These are phyloP conservation scores for Bagarius yarrelli DNA, from an alignment of 2,113 vertebrate genomes.

Conservation along the genomic window DNA sequence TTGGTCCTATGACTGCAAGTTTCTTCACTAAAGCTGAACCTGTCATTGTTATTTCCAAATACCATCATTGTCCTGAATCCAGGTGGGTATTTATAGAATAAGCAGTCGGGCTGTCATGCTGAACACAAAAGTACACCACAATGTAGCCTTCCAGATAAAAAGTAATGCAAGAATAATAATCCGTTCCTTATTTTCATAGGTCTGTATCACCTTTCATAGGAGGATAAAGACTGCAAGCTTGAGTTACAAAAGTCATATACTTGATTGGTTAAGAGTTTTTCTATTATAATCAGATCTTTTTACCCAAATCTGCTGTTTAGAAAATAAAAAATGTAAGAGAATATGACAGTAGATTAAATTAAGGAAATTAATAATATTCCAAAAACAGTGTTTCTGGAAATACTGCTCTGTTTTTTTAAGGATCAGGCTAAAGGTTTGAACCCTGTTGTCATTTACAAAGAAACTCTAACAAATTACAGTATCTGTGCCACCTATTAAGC, in stretches of 20 bases:
- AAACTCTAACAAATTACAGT: too few relatives aligned
- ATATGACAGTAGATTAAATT: not conserved
- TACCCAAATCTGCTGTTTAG: not conserved
- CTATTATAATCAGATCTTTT: not conserved
- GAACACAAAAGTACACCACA: conserved; percentile 34
- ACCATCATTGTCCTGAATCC: conserved; percentile 42
- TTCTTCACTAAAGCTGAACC: conserved; percentile 42
- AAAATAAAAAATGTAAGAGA: not conserved
- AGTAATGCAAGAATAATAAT: conserved; percentile 22
- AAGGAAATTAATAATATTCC: not conserved
- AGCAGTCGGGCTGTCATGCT: conserved; percentile 22
- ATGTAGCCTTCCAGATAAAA: conserved; percentile 1
- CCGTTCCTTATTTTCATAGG: not conserved
- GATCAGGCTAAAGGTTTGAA: too few relatives aligned
- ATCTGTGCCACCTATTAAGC: not conserved
- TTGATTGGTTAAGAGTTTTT: not conserved
- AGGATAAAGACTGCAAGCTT: not conserved
- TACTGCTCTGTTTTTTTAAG: not conserved
- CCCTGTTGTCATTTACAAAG: too few relatives aligned
- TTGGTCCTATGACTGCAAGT: conserved; percentile 42
- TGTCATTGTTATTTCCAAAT: conserved; percentile 48
- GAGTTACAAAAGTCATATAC: not conserved
- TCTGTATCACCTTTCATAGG: not conserved
- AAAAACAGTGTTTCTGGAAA: not conserved
- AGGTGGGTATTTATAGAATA: conserved; percentile 52